Evolutionary conservation across 1,140 invertebrate genomes (phyloP).

Genomic region (Euwallacea fornicatus): DNA sequence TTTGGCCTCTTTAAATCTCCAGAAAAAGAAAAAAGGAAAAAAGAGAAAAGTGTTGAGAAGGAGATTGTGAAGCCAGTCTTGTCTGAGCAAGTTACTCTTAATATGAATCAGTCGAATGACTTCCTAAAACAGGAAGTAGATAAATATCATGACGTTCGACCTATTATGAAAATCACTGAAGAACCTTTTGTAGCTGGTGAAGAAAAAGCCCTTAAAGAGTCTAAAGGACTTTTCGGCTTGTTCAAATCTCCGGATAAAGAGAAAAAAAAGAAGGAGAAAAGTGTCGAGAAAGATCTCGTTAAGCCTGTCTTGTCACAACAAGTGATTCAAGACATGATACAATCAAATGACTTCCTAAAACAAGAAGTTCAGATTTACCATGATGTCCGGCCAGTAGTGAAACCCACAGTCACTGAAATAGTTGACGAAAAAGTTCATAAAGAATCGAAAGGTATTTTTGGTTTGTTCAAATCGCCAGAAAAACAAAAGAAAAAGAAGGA

Average conservation of each 20-base stretch:
- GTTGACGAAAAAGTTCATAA: conserved; percentile 12
- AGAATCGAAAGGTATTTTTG: conserved; percentile 18
- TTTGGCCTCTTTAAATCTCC: conserved; percentile 39
- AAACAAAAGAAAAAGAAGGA: conserved; percentile 29
- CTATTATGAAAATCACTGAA: conserved; percentile 10
- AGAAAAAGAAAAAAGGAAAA: conserved; percentile 24
- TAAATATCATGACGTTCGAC: conserved; percentile 42
- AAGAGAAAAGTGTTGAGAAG: conserved; percentile 24
- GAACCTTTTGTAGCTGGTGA: neutral
- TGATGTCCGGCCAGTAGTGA: conserved; percentile 31
- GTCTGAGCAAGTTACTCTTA: conserved; percentile 13
- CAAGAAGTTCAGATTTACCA: conserved; percentile 35
- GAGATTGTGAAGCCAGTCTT: conserved; percentile 7
- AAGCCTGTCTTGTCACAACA: conserved; percentile 28
- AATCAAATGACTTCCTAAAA: conserved; percentile 14
- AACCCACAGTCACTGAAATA: conserved; percentile 5
- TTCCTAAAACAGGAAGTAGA: conserved; percentile 38
- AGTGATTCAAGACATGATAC: conserved; percentile 36
- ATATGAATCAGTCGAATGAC: conserved; percentile 24
- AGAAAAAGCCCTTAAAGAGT: conserved; percentile 21
- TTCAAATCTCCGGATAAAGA: conserved; percentile 28
- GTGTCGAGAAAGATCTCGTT: conserved; percentile 24
- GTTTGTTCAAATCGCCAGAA: conserved; percentile 26
- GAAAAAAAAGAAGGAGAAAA: conserved; percentile 27
- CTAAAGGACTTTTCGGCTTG: conserved; percentile 27